Conservation (phyloP, 2,888 invertebrate genomes). For the Synanthedon tipuliformis region DNA sequence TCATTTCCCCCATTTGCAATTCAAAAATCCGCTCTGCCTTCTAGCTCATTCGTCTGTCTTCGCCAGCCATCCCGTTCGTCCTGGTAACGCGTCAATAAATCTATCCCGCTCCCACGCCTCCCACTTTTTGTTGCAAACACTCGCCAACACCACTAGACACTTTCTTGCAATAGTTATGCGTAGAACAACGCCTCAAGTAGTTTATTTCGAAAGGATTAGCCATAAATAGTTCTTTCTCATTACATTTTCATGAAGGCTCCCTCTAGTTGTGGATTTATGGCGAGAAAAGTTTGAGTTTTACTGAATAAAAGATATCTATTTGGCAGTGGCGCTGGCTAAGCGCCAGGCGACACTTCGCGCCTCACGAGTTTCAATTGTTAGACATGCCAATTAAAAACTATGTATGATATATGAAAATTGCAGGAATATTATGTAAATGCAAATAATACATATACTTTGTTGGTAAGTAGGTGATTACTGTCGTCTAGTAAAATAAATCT, state of each 20-base stretch:
- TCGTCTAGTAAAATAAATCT: too few species aligned
- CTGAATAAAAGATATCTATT: conserved; percentile 67
- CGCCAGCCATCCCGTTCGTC: conserved; percentile 24
- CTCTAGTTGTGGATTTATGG: conserved; percentile 59
- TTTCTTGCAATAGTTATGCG: conserved; percentile 41
- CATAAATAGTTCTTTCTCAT: conserved; percentile 65
- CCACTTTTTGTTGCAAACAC: conserved; percentile 36
- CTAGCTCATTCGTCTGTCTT: conserved; percentile 30
- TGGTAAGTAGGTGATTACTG: too few species aligned
- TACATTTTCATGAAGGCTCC: conserved; percentile 65
- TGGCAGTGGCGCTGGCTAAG: conserved; percentile 47
- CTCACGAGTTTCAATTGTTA: conserved; percentile 5
- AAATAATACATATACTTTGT: too few species aligned
- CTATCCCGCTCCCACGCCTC: conserved; percentile 24
- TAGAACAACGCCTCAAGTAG: conserved; percentile 43
- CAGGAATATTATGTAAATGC: too few species aligned
- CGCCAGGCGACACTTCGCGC: conserved; percentile 50
- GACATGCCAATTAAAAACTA: conserved; percentile 26
- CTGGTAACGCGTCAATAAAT: conserved; percentile 15
- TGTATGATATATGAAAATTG: background rate
- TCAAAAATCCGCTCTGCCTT: conserved; percentile 57
- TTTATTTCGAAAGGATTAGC: conserved; percentile 66
- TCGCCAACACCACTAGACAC: conserved; percentile 30
- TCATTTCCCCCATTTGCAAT: conserved; percentile 67
- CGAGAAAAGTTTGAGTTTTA: conserved; percentile 62